Base-by-base conservation (phyloP, 2,113 vertebrate genomes). In the Trochalopteron elliotii region DNA sequence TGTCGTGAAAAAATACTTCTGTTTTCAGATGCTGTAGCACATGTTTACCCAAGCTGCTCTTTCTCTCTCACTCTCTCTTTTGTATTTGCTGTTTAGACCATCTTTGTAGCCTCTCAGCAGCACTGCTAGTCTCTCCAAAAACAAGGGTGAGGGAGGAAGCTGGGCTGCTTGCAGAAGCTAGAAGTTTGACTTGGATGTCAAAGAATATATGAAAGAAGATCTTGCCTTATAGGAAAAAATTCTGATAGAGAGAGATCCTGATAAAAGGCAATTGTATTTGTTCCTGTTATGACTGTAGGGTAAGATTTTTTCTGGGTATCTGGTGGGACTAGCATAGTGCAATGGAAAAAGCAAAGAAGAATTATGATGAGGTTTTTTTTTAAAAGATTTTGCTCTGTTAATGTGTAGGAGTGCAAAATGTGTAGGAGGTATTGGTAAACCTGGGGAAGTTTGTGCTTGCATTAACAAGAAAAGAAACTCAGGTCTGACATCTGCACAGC, bases 301-400 rank as follows among this genome's bases (percentile, higher is more conserved):
- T 63, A 89, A 74, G 68, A 93, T 88, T 92, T 47, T 86, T 92
- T 92, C 68, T 74, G 55, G 5, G 27, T 90, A 35, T 95, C 68
- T 1, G 1, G 24, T 60, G 67, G 37, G 65, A 75, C 37, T 65
- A 70, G n/a, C 21, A 39, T 33, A 79, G 55, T 72, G 75, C 52
- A 96, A 72, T 67, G 79, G 67, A 87, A 89, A 94, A 94, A 93
- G 23, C 50, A 72, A 93, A 90, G 44, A 93, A 67, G 42, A 90
- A 45, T 65, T 90, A 49, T 39, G 14, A 11, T 69, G 71, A 90
- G 33, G 6, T 52, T 74, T 78, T 50, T 30, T 45, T 39, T 24
- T 53, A 9, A 8, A 53, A 39, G 6, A 2, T 78, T 35, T 71
- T 88, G 28, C 5, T 57, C 28, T 53, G 14, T 67, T 88, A 63